phyloP scores from a whole-genome alignment of 2,113 vertebrate genomes.

The Junco hyemalis region DNA sequence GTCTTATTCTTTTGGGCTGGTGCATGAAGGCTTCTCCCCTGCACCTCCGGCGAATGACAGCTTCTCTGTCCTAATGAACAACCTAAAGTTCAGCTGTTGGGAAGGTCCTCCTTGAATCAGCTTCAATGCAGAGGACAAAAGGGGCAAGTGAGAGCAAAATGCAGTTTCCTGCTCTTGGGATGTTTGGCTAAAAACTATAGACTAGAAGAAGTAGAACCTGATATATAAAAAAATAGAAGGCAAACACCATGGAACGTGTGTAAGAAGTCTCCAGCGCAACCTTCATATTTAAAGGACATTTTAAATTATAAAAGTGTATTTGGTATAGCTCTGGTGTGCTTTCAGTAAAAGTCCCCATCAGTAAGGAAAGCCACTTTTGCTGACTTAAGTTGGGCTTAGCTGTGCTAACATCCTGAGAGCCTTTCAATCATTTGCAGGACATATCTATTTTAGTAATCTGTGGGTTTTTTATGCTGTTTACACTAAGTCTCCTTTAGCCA shows the following conservation, averaged over 20 bases:
- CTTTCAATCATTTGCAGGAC: background rate
- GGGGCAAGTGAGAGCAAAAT: background rate
- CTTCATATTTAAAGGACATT: background rate
- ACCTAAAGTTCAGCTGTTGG: background rate
- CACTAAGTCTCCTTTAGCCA: background rate
- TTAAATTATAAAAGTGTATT: background rate
- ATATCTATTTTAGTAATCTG: background rate
- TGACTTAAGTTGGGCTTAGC: background rate
- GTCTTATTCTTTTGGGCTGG: background rate
- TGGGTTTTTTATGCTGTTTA: conserved; percentile 16
- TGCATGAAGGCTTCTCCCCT: background rate
- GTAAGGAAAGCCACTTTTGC: background rate
- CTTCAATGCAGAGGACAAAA: background rate
- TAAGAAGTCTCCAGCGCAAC: background rate
- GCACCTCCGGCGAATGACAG: background rate
- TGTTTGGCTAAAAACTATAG: background rate
- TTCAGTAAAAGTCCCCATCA: background rate
- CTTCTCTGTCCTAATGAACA: background rate
- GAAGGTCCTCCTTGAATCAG: background rate
- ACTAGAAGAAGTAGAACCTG: background rate
- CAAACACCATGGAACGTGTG: background rate
- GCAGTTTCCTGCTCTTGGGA: background rate
- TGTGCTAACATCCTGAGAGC: background rate
- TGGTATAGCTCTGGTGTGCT: background rate
- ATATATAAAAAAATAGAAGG: background rate